Percentiles rank a stretch among this genome's conserved stretches.
Conservation (phyloP, 1,140 invertebrate genomes). For the Liolophura sinensis region DNA sequence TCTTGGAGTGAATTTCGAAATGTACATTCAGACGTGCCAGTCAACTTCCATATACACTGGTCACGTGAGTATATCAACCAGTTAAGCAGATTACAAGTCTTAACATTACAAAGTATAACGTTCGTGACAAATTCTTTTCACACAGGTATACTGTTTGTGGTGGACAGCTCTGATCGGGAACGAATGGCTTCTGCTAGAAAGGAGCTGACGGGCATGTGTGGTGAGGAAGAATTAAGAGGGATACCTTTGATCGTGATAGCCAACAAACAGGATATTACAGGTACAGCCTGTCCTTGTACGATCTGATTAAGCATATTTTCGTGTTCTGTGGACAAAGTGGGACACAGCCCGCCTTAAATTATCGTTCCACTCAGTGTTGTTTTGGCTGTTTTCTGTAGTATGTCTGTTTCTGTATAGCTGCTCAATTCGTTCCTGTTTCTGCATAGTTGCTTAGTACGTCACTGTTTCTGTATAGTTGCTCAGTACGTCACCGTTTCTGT, state of each 20-base stretch:
- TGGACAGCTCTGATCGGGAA: slow-evolving; percentile 97
- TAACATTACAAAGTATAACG: too few species aligned
- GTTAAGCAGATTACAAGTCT: too few species aligned
- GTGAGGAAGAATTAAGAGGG: slow-evolving; percentile 94
- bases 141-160: slow-evolving; percentile 89
- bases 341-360: background rate
- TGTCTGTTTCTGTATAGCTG: background rate
- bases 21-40: too few species aligned
- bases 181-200: slow-evolving; percentile 94
- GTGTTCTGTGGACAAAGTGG: background rate
- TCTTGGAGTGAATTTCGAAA: too few species aligned
- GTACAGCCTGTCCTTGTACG: slow-evolving; percentile 13
- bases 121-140: background rate
- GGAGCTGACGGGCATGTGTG: slow-evolving; percentile 74
- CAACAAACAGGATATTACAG: slow-evolving; percentile 83
- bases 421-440: background rate
- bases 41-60: too few species aligned
- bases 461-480: too few species aligned
- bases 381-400: background rate
- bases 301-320: background rate
- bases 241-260: slow-evolving; percentile 96
- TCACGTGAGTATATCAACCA: too few species aligned
- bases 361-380: background rate
- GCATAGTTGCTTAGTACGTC: too few species aligned
- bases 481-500: too few species aligned